phyloP scores from a whole-genome alignment of 2,888 invertebrate species.

The Stegophylla sp. region DNA sequence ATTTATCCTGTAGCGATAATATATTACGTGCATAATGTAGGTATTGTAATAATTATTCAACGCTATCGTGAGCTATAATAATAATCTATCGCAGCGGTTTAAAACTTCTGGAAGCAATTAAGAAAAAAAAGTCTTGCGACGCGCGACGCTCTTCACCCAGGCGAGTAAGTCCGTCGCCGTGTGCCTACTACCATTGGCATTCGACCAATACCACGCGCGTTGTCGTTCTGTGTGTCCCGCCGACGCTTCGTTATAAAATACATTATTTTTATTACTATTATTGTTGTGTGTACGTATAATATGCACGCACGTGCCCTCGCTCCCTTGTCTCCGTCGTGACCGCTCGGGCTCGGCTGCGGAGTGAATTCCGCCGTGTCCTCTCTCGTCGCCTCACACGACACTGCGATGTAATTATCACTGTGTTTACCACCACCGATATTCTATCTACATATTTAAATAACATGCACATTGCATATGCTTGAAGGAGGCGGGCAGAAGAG shows the following conservation, averaged over 20 bases:
- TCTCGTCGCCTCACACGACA: too few relatives aligned
- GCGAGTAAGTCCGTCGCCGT: neutral
- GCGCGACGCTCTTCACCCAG: neutral
- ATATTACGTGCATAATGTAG: too few relatives aligned
- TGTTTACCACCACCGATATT: too few relatives aligned
- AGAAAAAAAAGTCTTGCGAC: neutral
- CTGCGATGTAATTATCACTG: too few relatives aligned
- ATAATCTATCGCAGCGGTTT: conserved; percentile 10
- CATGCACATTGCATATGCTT: too few relatives aligned
- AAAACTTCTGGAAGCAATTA: conserved; percentile 51
- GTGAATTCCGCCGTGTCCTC: too few relatives aligned
- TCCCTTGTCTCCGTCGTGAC: conserved; percentile 7
- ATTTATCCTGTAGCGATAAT: too few relatives aligned
- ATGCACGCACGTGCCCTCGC: conserved; percentile 18
- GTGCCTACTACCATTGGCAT: conserved; percentile 20
- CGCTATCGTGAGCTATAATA: neutral
- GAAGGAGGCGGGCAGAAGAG: too few relatives aligned
- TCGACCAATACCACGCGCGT: conserved; percentile 45
- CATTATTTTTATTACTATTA: too few relatives aligned
- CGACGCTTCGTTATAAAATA: neutral
- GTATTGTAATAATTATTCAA: neutral
- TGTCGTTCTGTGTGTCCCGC: conserved; percentile 44
- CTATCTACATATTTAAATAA: too few relatives aligned
- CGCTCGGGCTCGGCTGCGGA: neutral
- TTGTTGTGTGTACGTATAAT: neutral